Conservation (phyloP, 2,888 invertebrate species). For the Zhuqinia jingwanae region DNA sequence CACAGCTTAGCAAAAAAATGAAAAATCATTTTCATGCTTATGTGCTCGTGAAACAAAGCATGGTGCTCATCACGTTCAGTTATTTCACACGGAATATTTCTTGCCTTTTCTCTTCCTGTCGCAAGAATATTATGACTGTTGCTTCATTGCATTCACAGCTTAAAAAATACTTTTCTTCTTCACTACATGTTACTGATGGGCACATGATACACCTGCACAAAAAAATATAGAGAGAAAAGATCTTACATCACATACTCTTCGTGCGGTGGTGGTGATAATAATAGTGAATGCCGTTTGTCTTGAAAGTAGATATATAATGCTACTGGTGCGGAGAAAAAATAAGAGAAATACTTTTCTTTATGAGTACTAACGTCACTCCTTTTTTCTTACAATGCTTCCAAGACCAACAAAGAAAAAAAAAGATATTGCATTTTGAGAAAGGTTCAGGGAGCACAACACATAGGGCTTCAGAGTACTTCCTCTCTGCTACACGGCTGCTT, state of each 20-base stretch:
- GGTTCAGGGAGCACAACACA: neutral
- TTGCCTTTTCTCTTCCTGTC: neutral
- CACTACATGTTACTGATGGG: neutral
- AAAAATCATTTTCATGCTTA: conserved; percentile 6
- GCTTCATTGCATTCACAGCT: conserved; percentile 26
- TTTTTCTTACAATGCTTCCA: neutral
- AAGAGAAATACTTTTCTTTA: conserved; percentile 13
- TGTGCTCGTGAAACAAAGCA: neutral
- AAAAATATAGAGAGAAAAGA: conserved; percentile 4
- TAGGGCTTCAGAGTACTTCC: no score
- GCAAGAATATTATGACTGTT: conserved; percentile 32
- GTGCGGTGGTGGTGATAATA: neutral
- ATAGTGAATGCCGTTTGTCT: neutral
- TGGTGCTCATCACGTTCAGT: neutral
- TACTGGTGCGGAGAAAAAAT: no score
- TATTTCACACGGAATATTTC: neutral
- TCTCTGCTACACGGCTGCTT: no score
- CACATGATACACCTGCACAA: neutral
- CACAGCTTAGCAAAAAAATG: neutral
- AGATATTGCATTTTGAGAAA: conserved; percentile 19
- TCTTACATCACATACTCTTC: neutral
- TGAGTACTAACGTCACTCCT: conserved; percentile 3
- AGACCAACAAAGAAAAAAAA: neutral
- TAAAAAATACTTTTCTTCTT: neutral
- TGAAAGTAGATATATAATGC: no score